phyloP scores from a whole-genome alignment of 2,888 invertebrate species.

The Mythimna impura region DNA sequence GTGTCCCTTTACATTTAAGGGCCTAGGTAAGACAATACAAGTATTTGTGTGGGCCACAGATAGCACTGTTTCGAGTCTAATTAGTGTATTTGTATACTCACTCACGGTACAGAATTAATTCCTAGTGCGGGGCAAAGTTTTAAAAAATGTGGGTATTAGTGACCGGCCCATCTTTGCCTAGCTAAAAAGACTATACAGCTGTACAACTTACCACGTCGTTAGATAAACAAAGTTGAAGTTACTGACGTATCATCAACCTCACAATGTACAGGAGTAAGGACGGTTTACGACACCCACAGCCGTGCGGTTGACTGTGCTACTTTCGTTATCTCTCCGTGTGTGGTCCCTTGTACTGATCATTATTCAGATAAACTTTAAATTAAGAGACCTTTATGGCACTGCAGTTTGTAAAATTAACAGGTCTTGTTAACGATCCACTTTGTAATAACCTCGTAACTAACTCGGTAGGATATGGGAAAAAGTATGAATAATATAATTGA shows the following conservation, averaged over 20 bases:
- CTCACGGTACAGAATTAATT: too few species aligned
- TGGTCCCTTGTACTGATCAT: conserved; percentile 49
- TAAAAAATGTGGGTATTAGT: too few species aligned
- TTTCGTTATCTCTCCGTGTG: conserved; percentile 46
- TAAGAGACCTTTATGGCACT: conserved; percentile 38
- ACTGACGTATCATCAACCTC: background rate
- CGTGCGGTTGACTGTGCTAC: background rate
- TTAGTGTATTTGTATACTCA: too few species aligned
- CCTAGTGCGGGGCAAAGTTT: too few species aligned
- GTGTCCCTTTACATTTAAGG: too few species aligned
- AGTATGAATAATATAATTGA: background rate
- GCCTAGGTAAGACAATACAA: too few species aligned
- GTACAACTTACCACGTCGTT: too few species aligned
- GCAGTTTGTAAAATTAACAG: conserved; percentile 44
- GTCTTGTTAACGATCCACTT: conserved; percentile 42
- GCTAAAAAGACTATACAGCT: too few species aligned
- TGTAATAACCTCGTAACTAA: conserved; percentile 8
- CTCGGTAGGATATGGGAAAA: background rate
- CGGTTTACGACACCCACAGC: background rate
- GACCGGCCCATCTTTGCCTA: too few species aligned
- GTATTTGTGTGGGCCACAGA: too few species aligned
- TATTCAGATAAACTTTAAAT: conserved; percentile 52
- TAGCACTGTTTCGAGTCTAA: too few species aligned
- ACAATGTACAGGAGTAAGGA: background rate
- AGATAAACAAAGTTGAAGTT: too few species aligned